Evolutionary conservation across 2,113 vertebrate species (phyloP).

Genomic region (Marmota monax): DNA sequence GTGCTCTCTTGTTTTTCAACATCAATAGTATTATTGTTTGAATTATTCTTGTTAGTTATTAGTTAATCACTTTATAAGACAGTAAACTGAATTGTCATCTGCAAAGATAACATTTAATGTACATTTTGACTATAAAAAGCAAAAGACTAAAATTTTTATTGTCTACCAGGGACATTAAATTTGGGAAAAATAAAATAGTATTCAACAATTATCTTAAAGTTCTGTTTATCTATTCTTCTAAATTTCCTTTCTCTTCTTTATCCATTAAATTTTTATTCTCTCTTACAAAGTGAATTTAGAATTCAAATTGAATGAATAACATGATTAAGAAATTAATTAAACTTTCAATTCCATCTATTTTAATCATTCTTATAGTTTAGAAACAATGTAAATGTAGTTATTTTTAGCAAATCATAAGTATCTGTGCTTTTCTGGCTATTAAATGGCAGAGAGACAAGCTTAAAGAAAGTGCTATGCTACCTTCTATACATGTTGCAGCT

Average conservation of each 20-base stretch:
- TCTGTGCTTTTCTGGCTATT: not conserved
- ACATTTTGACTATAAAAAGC: not conserved
- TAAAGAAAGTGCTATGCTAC: not conserved
- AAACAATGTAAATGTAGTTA: slow-evolving; percentile 6
- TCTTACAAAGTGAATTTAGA: not conserved
- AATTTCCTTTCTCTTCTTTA: not conserved
- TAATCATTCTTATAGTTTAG: not conserved
- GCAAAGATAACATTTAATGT: not conserved
- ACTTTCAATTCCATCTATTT: not conserved
- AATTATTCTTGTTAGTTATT: not conserved
- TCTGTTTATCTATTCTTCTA: not conserved
- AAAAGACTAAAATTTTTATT: not conserved
- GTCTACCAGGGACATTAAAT: not conserved
- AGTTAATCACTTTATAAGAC: not conserved
- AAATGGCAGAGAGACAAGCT: not conserved
- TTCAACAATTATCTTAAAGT: not conserved
- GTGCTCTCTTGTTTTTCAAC: not conserved
- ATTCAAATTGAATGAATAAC: slow-evolving; percentile 23
- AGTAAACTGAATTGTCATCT: not conserved
- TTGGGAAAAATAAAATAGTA: not conserved
- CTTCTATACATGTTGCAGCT: not conserved
- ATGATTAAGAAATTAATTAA: not conserved
- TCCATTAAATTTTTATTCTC: not conserved
- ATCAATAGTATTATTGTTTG: not conserved
- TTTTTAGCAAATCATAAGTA: not conserved